These are phyloP conservation scores for Hanleya hanleyi DNA, from an alignment of 2,888 invertebrate species.

Conservation along the genomic window DNA sequence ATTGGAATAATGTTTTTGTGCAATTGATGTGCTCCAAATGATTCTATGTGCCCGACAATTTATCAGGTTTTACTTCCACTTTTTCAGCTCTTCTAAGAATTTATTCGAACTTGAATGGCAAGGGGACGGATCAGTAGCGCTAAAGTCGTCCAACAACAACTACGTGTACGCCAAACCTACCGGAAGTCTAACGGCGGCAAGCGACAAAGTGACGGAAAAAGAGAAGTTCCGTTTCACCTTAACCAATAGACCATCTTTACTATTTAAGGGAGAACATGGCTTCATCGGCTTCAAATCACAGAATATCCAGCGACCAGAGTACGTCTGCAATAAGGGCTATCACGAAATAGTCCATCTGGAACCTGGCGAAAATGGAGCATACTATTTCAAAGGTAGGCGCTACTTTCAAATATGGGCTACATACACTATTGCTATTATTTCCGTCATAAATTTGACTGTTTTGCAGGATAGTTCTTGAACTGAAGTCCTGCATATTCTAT, in stretches of 20 bases:
- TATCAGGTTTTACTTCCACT: neutral
- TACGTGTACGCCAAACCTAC: slow-evolving; percentile 95
- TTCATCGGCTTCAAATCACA: slow-evolving; percentile 93
- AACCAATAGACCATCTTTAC: slow-evolving; percentile 86
- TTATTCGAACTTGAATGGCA: slow-evolving; percentile 94
- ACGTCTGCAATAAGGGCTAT: slow-evolving; percentile 89
- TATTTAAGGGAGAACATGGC: slow-evolving; percentile 95
- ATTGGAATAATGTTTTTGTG: neutral
- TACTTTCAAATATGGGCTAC: too few relatives aligned
- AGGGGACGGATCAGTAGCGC: slow-evolving; percentile 90
- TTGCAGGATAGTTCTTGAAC: too few relatives aligned
- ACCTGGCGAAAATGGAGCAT: slow-evolving; percentile 90
- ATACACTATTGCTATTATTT: too few relatives aligned
- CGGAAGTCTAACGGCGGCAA: slow-evolving; percentile 93
- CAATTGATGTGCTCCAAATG: neutral
- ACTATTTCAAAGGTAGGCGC: slow-evolving; percentile 89
- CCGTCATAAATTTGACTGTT: too few relatives aligned
- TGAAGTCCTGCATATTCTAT: too few relatives aligned
- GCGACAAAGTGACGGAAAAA: slow-evolving; percentile 86
- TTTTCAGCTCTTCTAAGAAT: slow-evolving; percentile 46
- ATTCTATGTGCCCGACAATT: too few relatives aligned
- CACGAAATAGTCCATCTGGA: slow-evolving; percentile 95
- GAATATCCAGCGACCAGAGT: slow-evolving; percentile 85
- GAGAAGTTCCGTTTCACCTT: slow-evolving; percentile 89
- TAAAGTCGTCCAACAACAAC: slow-evolving; percentile 95